A percentile compares a stretch with the other conserved stretches of the same genome.
Conservation (phyloP, 1,140 invertebrate genomes). For the Glomeris maerens region DNA sequence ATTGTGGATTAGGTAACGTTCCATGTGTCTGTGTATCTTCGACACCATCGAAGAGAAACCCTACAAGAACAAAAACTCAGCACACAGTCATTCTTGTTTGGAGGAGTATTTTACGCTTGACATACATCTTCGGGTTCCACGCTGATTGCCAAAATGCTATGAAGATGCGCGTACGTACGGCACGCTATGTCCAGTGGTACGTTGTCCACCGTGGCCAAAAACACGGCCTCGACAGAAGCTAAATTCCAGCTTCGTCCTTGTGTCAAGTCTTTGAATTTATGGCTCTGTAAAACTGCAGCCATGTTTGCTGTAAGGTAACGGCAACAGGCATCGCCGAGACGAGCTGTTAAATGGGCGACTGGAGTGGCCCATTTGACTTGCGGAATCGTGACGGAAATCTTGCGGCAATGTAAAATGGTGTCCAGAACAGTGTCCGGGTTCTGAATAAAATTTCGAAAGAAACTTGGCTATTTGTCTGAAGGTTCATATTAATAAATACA, state of each 20-base stretch:
- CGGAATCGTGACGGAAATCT: conserved; percentile 47
- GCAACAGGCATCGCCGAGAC: conserved; percentile 48
- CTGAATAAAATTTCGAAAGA: conserved; percentile 33
- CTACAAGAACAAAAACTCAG: conserved; percentile 4
- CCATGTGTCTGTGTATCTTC: conserved; percentile 9
- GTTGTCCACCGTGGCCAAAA: conserved; percentile 44
- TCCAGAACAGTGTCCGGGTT: conserved; percentile 46
- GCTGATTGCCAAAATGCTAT: not conserved
- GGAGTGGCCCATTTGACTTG: conserved; percentile 55
- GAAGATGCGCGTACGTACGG: conserved; percentile 38
- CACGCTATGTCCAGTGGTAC: conserved; percentile 54
- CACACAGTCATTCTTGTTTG: not conserved
- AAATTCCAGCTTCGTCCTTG: conserved; percentile 48
- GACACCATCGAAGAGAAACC: conserved; percentile 4
- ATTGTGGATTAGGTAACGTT: conserved; percentile 11
- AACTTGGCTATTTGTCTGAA: too few relatives aligned
- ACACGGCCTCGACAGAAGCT: conserved; percentile 46
- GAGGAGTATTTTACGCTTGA: not conserved
- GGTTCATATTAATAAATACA: too few relatives aligned
- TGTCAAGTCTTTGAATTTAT: conserved; percentile 43
- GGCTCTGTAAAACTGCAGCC: conserved; percentile 42
- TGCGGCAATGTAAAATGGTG: conserved; percentile 51
- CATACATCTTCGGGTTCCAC: not conserved
- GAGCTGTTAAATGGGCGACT: conserved; percentile 46
- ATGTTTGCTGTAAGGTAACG: conserved; percentile 50